These are phyloP conservation scores for Pristionchus japonicus DNA, from an alignment of 2,888 invertebrate genomes.

Conservation along the genomic window DNA sequence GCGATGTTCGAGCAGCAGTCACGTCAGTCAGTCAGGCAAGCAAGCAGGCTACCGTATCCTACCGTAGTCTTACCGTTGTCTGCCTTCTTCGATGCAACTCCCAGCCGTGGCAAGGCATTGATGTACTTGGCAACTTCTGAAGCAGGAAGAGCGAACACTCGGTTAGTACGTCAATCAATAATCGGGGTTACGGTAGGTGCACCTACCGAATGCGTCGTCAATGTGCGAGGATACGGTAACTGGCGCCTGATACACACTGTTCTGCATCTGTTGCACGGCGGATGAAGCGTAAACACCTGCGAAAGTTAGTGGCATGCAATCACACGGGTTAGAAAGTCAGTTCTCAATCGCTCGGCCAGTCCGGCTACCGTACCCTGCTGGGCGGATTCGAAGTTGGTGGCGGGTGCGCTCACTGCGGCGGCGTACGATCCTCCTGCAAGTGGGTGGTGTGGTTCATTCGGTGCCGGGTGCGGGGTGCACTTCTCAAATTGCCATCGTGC, in stretches of 20 bases:
- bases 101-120: slow-evolving; percentile 2
- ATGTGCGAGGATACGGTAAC: neutral
- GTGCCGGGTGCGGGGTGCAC: neutral
- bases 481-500: neutral
- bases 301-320: slow-evolving; percentile 14
- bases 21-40: slow-evolving; percentile 1
- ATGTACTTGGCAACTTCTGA: slow-evolving; percentile 28
- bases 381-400: slow-evolving; percentile 4
- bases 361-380: slow-evolving; percentile 26
- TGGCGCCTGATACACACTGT: neutral
- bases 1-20: neutral
- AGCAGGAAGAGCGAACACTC: neutral
- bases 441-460: neutral
- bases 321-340: neutral
- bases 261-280: too few relatives aligned
- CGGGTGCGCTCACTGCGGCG: slow-evolving; percentile 9
- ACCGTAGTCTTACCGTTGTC: slow-evolving; percentile 7
- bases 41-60: slow-evolving; percentile 15
- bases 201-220: neutral
- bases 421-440: slow-evolving; percentile 38
- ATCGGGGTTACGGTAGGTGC: neutral
- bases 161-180: neutral
- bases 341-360: neutral
- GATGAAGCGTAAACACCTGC: neutral
- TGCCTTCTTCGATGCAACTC: neutral